These are phyloP conservation scores for Drosophila mayri DNA, from an alignment of 1,140 invertebrate genomes.

Conservation along the genomic window DNA sequence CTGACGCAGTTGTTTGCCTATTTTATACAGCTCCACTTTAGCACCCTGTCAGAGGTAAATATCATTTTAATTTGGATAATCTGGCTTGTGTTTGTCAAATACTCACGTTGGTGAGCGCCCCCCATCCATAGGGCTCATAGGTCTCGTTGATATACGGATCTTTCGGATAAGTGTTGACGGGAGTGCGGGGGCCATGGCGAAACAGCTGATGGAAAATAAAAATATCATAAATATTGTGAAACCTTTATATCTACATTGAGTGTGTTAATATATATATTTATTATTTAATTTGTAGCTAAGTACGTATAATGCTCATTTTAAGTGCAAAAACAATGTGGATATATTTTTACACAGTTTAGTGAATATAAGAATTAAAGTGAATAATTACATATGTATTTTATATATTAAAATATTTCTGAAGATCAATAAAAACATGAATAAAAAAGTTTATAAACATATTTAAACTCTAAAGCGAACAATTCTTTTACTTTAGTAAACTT, in stretches of 20 bases:
- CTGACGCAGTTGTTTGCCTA: conserved; percentile 87
- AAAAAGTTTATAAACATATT: no score
- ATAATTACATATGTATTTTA: background rate
- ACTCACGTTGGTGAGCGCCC: conserved; percentile 91
- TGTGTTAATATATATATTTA: background rate
- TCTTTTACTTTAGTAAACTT: no score
- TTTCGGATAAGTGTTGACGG: conserved; percentile 90
- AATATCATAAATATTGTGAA: background rate
- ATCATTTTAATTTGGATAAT: conserved; percentile 9
- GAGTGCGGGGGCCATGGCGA: conserved; percentile 92
- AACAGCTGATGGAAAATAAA: conserved; percentile 86
- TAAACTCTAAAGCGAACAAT: no score
- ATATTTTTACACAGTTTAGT: no score
- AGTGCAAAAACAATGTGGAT: background rate
- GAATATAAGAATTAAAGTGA: background rate
- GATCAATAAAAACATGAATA: no score
- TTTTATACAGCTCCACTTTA: conserved; percentile 87
- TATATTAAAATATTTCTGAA: no score
- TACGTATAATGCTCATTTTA: background rate
- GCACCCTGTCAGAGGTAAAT: conserved; percentile 44
- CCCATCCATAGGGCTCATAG: conserved; percentile 91
- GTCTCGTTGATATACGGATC: conserved; percentile 89
- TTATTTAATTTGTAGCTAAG: background rate
- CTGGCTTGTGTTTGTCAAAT: conserved; percentile 11
- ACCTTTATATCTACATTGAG: background rate